Evolutionary conservation across 2,113 vertebrate genomes (phyloP).

Genomic region (Microcebus lehilahytsara): DNA sequence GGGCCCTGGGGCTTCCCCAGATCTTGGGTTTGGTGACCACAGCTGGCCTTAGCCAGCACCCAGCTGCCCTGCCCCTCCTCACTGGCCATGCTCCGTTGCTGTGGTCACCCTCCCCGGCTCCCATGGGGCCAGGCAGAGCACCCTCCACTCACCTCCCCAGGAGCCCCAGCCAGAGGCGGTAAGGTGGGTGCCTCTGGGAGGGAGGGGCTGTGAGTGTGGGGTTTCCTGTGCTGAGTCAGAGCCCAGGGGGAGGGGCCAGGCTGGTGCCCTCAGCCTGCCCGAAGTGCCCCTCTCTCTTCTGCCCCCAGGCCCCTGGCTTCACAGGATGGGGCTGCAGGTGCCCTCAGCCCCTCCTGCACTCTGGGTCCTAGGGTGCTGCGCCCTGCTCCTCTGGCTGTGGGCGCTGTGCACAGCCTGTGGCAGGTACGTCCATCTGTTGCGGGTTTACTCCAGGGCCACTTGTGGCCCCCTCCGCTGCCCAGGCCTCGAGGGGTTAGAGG

Average conservation of each 20-base stretch:
- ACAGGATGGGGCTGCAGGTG: constrained; percentile 25
- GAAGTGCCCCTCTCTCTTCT: neutral
- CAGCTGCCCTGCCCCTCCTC: neutral
- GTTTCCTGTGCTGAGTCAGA: constrained; percentile 76
- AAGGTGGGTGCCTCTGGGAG: neutral
- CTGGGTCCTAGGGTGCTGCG: constrained; percentile 70
- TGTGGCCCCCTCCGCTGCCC: neutral
- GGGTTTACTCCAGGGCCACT: neutral
- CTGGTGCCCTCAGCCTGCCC: neutral
- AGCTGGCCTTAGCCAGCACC: neutral
- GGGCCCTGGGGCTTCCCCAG: neutral
- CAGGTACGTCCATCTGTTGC: constrained; percentile 62
- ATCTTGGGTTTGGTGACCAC: neutral
- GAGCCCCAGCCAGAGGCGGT: neutral
- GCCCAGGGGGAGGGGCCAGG: neutral
- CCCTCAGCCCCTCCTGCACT: neutral
- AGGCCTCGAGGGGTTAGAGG: neutral
- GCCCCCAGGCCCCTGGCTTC: constrained; percentile 62
- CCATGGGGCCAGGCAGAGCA: neutral
- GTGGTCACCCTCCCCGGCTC: neutral
- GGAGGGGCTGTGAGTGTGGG: neutral
- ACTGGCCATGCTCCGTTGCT: neutral
- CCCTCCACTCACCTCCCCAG: neutral
- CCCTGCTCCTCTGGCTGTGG: constrained; percentile 75
- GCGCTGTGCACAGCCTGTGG: constrained; percentile 76